These are phyloP conservation scores for Tychaedon coryphoeus DNA, from an alignment of 2,113 vertebrate genomes.

Conservation along the genomic window DNA sequence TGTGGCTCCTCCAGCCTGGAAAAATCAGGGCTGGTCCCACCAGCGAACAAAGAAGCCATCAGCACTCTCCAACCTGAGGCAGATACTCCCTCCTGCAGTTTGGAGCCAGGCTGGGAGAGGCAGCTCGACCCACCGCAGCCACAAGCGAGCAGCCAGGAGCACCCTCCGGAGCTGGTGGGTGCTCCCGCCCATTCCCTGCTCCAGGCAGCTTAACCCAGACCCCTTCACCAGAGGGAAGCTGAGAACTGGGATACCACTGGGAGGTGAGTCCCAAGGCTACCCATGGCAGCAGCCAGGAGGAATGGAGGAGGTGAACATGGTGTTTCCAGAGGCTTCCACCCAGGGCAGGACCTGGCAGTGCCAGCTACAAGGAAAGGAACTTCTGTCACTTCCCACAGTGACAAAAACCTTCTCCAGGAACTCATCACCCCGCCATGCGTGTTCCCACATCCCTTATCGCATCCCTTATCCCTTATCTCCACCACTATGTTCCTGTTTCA, in stretches of 20 bases:
- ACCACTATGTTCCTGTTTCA: neutral
- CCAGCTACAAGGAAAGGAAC: neutral
- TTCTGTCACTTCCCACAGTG: no score
- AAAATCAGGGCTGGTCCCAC: neutral
- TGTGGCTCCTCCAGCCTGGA: neutral
- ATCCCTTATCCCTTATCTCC: no score
- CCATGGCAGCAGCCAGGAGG: neutral
- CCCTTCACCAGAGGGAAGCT: rapidly evolving
- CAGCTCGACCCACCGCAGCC: neutral
- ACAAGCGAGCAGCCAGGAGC: rapidly evolving
- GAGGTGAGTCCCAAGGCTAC: neutral
- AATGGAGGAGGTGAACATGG: rapidly evolving
- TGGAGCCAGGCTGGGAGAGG: rapidly evolving
- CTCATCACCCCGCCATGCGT: rapidly evolving
- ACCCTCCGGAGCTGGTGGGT: rapidly evolving
- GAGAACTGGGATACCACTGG: rapidly evolving
- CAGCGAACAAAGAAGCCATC: rapidly evolving
- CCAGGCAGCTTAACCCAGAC: neutral
- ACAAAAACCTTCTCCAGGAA: neutral
- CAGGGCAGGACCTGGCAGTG: neutral
- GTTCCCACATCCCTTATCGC: neutral
- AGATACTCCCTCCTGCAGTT: rapidly evolving
- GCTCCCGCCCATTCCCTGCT: rapidly evolving
- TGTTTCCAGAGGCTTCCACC: neutral
- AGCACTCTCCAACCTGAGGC: rapidly evolving